Conservation (phyloP, 2,888 invertebrate species). For the Chloroclystis v-ata region DNA sequence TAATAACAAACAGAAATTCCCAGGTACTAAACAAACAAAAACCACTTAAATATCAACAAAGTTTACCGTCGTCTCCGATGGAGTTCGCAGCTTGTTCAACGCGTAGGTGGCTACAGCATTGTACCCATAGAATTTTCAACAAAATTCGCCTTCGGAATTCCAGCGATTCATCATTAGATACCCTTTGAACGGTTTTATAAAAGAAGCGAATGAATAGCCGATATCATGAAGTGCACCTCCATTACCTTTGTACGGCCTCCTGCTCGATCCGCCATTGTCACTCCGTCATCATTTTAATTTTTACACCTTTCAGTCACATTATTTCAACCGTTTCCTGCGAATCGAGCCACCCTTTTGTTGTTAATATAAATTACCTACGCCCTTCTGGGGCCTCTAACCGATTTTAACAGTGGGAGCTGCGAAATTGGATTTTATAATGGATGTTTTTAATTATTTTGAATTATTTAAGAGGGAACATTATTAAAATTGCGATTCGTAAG, state of each 20-base stretch:
- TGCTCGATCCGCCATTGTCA: not conserved
- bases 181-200: slow-evolving; percentile 5
- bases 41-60: too few species aligned
- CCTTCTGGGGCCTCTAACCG: slow-evolving; percentile 18
- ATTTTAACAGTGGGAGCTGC: slow-evolving; percentile 23
- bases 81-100: too few species aligned
- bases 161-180: slow-evolving; percentile 2
- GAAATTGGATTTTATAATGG: slow-evolving; percentile 28
- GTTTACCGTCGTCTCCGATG: too few species aligned
- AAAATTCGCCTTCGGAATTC: not conserved
- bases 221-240: slow-evolving; percentile 10
- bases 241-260: slow-evolving; percentile 18
- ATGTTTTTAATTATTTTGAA: slow-evolving; percentile 29
- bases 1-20: too few species aligned
- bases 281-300: slow-evolving; percentile 23
- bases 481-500: slow-evolving; percentile 5
- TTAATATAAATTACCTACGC: slow-evolving; percentile 25
- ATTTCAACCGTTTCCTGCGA: slow-evolving; percentile 14
- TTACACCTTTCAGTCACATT: slow-evolving; percentile 12
- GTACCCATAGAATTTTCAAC: not conserved
- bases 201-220: slow-evolving; percentile 8
- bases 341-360: slow-evolving; percentile 20
- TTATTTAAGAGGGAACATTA: slow-evolving; percentile 14
- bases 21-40: too few species aligned
- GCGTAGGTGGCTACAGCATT: too few species aligned